Evolutionary conservation across 2,797 vertebrate species (phyloP).

Genomic region (Lerista edwardsae): DNA sequence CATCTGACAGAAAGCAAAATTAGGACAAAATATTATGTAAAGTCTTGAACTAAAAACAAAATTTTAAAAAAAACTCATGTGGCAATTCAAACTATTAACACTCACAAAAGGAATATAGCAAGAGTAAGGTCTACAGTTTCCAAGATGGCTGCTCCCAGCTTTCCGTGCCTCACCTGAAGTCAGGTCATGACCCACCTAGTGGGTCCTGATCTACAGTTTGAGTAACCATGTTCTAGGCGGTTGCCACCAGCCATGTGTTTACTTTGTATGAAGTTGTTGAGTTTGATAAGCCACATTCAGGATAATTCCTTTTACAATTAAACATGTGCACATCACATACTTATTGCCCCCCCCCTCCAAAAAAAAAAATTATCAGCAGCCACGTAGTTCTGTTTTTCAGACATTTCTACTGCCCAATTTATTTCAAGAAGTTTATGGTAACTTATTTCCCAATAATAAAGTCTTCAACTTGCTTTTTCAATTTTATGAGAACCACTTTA

Average conservation of each 20-base stretch:
- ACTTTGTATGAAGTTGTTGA: neutral
- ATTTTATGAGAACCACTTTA: conserved; percentile 13
- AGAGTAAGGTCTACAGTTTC: too few species aligned
- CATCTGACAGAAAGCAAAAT: too few species aligned
- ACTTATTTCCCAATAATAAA: neutral
- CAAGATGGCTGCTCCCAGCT: too few species aligned
- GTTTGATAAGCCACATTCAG: neutral
- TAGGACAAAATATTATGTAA: too few species aligned
- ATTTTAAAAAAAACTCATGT: too few species aligned
- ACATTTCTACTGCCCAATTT: neutral
- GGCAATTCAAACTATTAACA: too few species aligned
- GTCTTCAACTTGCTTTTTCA: neutral
- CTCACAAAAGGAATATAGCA: too few species aligned
- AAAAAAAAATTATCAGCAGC: neutral
- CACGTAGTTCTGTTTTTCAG: neutral
- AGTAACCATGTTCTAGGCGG: too few species aligned
- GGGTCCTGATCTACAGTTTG: too few species aligned
- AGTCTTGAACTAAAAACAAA: too few species aligned
- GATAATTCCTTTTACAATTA: neutral
- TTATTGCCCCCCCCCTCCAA: neutral
- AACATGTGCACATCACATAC: neutral
- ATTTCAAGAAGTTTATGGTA: conserved; percentile 15
- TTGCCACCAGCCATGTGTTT: neutral
- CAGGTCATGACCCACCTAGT: too few species aligned
- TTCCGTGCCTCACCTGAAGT: too few species aligned